A percentile compares a stretch with the other conserved stretches of the same genome.
phyloP scores from a whole-genome alignment of 2,113 vertebrate species.

The Oriolus oriolus region DNA sequence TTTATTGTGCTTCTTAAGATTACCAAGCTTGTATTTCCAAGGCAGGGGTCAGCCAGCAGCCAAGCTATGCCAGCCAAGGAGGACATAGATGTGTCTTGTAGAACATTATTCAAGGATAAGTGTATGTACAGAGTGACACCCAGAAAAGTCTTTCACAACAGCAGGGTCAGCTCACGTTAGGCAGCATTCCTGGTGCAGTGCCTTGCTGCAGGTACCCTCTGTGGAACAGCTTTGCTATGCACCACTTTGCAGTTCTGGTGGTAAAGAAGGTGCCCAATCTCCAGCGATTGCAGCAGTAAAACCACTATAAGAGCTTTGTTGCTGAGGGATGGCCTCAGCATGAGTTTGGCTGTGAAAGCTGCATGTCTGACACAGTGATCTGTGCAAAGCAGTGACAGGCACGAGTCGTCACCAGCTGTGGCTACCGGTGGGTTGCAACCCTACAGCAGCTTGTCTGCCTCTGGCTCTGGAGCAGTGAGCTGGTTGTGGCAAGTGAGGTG shows the following conservation, averaged over 20 bases:
- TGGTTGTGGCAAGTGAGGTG: neutral
- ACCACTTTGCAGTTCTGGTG: neutral
- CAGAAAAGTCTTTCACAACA: neutral
- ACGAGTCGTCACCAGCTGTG: neutral
- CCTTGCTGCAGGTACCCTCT: neutral
- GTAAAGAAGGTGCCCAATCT: neutral
- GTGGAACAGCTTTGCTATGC: neutral
- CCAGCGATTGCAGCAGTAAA: neutral
- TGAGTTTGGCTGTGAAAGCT: neutral
- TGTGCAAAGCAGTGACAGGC: neutral
- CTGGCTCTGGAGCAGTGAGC: neutral
- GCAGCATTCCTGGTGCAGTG: neutral
- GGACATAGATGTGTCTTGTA: neutral
- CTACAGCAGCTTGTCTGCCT: neutral
- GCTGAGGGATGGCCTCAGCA: neutral
- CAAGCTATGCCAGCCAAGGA: neutral
- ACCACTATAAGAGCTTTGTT: neutral
- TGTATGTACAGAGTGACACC: neutral
- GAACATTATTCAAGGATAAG: neutral
- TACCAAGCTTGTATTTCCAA: neutral
- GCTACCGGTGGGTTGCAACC: neutral
- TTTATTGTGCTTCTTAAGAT: neutral
- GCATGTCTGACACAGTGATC: neutral
- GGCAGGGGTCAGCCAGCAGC: neutral
- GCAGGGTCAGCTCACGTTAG: neutral